A percentile compares a stretch with the other conserved stretches of the same genome.
phyloP scores from a whole-genome alignment of 23 tunicate species.

The Clavelina lepadiformis region DNA sequence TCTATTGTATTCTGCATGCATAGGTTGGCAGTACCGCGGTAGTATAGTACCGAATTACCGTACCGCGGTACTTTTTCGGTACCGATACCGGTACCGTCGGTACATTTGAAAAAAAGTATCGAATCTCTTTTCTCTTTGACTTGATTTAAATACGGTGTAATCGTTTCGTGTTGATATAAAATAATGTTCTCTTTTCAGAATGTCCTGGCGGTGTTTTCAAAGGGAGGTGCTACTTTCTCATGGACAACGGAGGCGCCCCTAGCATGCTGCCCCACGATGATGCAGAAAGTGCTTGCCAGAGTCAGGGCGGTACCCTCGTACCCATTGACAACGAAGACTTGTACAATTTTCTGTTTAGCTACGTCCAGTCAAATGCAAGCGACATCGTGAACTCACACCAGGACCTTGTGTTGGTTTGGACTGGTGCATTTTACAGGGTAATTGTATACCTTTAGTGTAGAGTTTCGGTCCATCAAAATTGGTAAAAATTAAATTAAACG shows the following conservation, averaged over 20 bases:
- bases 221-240: conserved; percentile 23
- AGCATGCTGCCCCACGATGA: conserved; percentile 2
- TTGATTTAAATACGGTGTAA: too few species aligned
- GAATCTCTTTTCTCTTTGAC: too few species aligned
- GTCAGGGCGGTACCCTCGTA: conserved; percentile 2
- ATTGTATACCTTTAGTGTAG: neutral
- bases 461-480: too few species aligned
- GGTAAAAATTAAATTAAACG: too few species aligned
- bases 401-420: conserved; percentile 13
- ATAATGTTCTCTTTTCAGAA: conserved; percentile 28
- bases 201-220: conserved; percentile 2
- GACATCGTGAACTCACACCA: neutral
- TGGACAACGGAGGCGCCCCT: conserved; percentile 1
- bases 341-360: conserved; percentile 3
- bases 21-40: too few species aligned
- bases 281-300: conserved; percentile 8
- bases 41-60: too few species aligned
- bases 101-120: too few species aligned
- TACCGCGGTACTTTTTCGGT: too few species aligned
- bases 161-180: too few species aligned
- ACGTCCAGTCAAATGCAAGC: conserved; percentile 1
- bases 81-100: too few species aligned
- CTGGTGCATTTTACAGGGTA: conserved; percentile 16
- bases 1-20: too few species aligned
- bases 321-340: conserved; percentile 8